Conservation (phyloP, 2,888 invertebrate species). For the Hesperia comma region DNA sequence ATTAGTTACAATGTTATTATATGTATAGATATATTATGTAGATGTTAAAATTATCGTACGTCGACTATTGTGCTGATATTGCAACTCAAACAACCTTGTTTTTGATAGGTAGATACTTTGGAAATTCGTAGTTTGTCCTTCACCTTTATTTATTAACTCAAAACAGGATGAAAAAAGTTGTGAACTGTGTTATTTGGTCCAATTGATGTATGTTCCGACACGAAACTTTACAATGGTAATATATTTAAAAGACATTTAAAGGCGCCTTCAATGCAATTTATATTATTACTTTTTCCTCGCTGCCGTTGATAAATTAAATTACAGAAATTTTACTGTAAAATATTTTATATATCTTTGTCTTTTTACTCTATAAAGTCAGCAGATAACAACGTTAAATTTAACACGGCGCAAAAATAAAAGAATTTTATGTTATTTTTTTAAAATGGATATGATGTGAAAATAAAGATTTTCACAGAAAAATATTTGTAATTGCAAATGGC, state of each 20-base stretch:
- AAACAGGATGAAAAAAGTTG: too few relatives aligned
- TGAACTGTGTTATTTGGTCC: not conserved
- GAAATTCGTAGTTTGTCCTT: too few relatives aligned
- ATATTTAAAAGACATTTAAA: constrained; percentile 7
- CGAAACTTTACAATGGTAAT: not conserved
- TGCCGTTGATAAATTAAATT: constrained; percentile 9
- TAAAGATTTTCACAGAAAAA: not conserved
- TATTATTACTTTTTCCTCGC: constrained; percentile 14
- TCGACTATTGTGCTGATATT: too few relatives aligned
- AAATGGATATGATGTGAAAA: not conserved
- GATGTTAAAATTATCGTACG: too few relatives aligned
- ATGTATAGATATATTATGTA: too few relatives aligned
- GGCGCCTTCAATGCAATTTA: constrained; percentile 9
- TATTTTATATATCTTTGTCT: constrained; percentile 12
- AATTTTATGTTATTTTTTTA: not conserved
- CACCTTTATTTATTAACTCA: too few relatives aligned
- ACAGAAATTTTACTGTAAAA: constrained; percentile 4
- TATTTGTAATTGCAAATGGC: too few relatives aligned
- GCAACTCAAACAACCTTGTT: too few relatives aligned
- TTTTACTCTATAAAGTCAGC: constrained; percentile 5
- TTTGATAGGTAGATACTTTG: too few relatives aligned
- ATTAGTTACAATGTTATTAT: too few relatives aligned
- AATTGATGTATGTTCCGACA: not conserved
- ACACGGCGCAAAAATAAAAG: not conserved
- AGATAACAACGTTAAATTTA: constrained; percentile 6